Percentiles rank a stretch among this genome's conserved stretches.
These are phyloP conservation scores for Leptarthrus brevirostris DNA, from an alignment of 2,888 invertebrate genomes.

Conservation along the genomic window DNA sequence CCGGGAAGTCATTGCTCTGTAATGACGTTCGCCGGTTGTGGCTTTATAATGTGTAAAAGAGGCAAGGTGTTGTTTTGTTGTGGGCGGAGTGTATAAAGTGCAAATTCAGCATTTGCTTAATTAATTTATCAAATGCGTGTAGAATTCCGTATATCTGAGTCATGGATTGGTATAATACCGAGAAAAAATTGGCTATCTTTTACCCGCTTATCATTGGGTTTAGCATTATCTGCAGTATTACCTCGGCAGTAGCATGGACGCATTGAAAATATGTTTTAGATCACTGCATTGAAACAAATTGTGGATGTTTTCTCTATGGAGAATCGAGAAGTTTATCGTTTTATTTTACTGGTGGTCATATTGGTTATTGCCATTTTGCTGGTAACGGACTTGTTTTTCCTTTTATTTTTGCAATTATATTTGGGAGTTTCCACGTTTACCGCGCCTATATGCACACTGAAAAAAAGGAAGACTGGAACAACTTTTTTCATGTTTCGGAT, in stretches of 20 bases:
- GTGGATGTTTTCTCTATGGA: constrained; percentile 77
- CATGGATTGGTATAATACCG: constrained; percentile 63
- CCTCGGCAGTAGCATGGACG: constrained; percentile 73
- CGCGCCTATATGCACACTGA: constrained; percentile 74
- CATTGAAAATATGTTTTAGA: constrained; percentile 78
- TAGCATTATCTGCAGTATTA: constrained; percentile 64
- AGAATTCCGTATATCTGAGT: constrained; percentile 46
- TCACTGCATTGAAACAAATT: constrained; percentile 75
- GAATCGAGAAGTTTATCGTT: constrained; percentile 70
- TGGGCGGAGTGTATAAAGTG: too few relatives aligned
- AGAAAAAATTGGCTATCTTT: constrained; percentile 62
- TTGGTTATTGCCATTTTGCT: constrained; percentile 75
- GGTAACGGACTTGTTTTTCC: constrained; percentile 75
- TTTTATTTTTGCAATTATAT: constrained; percentile 72
- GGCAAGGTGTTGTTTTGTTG: too few relatives aligned
- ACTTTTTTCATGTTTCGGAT: too few relatives aligned
- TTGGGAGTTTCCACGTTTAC: constrained; percentile 77
- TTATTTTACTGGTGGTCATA: constrained; percentile 74
- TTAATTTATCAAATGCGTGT: constrained; percentile 21
- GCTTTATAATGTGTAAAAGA: too few relatives aligned
- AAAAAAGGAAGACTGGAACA: constrained; percentile 66
- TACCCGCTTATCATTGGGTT: too few relatives aligned
- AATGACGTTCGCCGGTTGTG: too few relatives aligned
- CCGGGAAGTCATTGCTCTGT: too few relatives aligned
- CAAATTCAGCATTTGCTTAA: constrained; percentile 7